Percentiles rank a stretch among this genome's conserved stretches.
Evolutionary conservation across 1,140 invertebrate species (phyloP).

Genomic region (Drosophila rufa): DNA sequence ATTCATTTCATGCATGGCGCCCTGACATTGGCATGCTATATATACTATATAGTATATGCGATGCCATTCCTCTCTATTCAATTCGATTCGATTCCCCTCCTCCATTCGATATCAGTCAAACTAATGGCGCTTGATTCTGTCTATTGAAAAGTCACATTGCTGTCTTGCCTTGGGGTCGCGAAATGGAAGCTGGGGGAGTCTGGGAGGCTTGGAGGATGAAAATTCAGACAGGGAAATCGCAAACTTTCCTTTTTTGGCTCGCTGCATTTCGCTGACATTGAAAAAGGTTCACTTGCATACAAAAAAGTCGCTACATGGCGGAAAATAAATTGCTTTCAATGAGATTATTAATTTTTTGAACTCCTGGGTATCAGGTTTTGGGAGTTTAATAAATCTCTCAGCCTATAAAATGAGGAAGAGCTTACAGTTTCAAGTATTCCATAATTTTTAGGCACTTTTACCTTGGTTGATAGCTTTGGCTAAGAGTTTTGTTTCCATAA

Average conservation of each 20-base stretch:
- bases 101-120: conserved; percentile 59
- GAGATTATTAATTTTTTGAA: too few species aligned
- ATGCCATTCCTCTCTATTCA: conserved; percentile 22
- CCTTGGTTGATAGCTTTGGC: too few species aligned
- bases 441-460: too few species aligned
- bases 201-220: too few species aligned
- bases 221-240: conserved; percentile 33
- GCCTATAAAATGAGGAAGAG: too few species aligned
- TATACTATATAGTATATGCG: conserved; percentile 1
- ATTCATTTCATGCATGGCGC: conserved; percentile 61
- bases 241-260: conserved; percentile 37
- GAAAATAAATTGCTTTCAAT: background rate
- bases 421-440: too few species aligned
- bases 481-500: too few species aligned
- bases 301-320: background rate
- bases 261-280: conserved; percentile 66
- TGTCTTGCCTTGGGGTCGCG: conserved; percentile 11
- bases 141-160: conserved; percentile 61
- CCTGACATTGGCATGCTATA: conserved; percentile 16
- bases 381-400: too few species aligned
- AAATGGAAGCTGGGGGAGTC: background rate
- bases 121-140: conserved; percentile 75
- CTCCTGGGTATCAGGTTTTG: background rate
- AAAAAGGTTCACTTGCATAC: conserved; percentile 36
- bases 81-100: conserved; percentile 33